A percentile compares a stretch with the other conserved stretches of the same genome.
These are phyloP conservation scores for Neosilurus hyrtlii DNA, from an alignment of 2,797 vertebrate genomes.

Conservation along the genomic window DNA sequence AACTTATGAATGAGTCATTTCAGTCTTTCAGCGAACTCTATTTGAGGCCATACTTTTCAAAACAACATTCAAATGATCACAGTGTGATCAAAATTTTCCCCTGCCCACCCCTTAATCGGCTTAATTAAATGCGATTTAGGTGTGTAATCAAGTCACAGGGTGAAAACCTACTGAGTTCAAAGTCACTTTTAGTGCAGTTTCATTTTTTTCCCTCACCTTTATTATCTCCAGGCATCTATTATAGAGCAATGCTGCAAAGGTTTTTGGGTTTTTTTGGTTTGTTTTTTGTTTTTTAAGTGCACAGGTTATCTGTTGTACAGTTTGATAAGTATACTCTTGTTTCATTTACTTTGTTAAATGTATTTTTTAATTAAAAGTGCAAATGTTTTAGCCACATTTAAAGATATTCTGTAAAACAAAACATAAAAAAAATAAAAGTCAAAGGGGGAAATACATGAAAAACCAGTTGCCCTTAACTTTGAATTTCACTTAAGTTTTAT, in stretches of 20 bases:
- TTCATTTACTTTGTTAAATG: background rate
- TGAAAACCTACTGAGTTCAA: constrained; percentile 20
- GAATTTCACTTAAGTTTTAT: background rate
- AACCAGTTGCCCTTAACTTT: too few species aligned
- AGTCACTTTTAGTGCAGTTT: constrained; percentile 10
- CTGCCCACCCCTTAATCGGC: background rate
- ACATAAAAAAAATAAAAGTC: background rate
- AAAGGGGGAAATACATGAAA: background rate
- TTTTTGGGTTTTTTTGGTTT: too few species aligned
- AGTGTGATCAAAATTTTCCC: constrained; percentile 16
- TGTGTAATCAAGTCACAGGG: constrained; percentile 24
- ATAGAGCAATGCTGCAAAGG: constrained; percentile 5
- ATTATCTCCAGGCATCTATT: background rate
- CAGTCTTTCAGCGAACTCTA: constrained; percentile 18
- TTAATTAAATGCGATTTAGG: constrained; percentile 22
- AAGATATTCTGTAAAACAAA: background rate
- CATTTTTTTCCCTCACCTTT: background rate
- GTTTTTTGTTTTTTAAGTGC: background rate
- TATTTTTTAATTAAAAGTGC: background rate
- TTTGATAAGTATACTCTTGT: background rate
- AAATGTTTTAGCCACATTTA: background rate
- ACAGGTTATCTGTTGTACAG: background rate
- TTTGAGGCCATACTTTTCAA: constrained; percentile 5
- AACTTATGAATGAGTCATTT: constrained; percentile 54
- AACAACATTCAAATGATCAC: constrained; percentile 25